phyloP scores from a whole-genome alignment of 2,113 vertebrate genomes.

The Coptodon rendalli region DNA sequence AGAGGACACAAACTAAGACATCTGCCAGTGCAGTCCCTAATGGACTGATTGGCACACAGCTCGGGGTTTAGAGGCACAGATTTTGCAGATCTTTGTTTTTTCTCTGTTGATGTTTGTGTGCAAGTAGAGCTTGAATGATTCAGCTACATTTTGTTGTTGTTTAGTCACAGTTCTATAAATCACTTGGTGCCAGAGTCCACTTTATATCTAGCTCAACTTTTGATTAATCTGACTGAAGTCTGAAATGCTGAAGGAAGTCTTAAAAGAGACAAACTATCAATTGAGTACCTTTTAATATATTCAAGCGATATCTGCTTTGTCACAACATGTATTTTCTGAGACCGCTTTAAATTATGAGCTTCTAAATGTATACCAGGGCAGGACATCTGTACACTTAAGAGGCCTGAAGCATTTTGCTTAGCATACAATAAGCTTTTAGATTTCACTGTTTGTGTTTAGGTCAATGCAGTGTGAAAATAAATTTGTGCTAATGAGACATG shows the following conservation, averaged over 20 bases:
- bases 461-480: background rate
- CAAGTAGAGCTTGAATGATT: background rate
- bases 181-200: background rate
- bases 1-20: background rate
- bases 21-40: conserved; percentile 40
- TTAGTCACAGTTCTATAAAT: background rate
- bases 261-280: background rate
- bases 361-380: background rate
- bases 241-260: background rate
- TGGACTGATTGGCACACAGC: conserved; percentile 42
- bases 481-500: background rate
- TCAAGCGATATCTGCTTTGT: background rate
- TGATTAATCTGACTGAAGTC: background rate
- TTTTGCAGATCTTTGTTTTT: conserved; percentile 14
- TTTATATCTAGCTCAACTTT: background rate
- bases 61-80: background rate
- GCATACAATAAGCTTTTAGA: background rate
- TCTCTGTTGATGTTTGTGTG: background rate
- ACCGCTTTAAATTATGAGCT: background rate
- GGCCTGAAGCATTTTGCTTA: background rate
- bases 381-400: background rate
- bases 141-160: background rate
- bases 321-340: background rate
- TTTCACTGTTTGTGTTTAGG: background rate
- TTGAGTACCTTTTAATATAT: background rate